Evolutionary conservation across 2,797 vertebrate genomes (phyloP), one percentile per base, ranked within the genome.

Genomic region (Enoplosus armatus): DNA sequence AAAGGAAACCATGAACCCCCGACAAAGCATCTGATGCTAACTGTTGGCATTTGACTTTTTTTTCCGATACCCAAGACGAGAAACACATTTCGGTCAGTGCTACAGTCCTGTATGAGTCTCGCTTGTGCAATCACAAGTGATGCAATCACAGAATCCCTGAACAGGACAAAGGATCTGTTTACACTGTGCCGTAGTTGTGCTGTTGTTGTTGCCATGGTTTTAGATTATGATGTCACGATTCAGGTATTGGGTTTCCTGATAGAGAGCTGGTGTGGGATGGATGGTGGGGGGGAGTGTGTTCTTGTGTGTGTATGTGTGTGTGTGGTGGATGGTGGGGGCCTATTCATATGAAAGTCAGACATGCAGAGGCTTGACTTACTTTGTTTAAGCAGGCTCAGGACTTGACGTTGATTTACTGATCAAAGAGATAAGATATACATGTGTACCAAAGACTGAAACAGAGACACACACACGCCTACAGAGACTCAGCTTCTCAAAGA

Each of bases 151-250:
- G 35, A 72, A 29, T 47, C 70, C 27, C 27, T 50, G 31, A 65
- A 50, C 62, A 43, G 85, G 64, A 85, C 72, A 83, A 83, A 87
- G 65, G 63, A 61, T 69, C 45, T 84, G 75, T 91, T 90, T 87
- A 82, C 80, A 77, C 58, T 81, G 15, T 7, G 27, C 56, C 83
- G 56, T 78, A 48, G 62, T 75, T 80, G n/a, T n/a, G n/a, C n/a
- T n/a, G n/a, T n/a, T n/a, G n/a, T 71, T 48, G 84, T 88, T 85
- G 50, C 84, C 62, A 84, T 83, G 56, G 86, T 80, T 90, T 87
- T 72, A 66, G 61, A 76, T 82, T 66, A 82, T 84, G 78, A 78
- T 71, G 61, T 85, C 85, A 80, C 26, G 0, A 75, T 75, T 79
- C 37, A 72, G 67, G 54, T 85, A 75, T 83, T 72, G 39, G 61